Base-by-base conservation (phyloP, 2,113 vertebrate genomes). In the Xiphorhynchus elegans region DNA sequence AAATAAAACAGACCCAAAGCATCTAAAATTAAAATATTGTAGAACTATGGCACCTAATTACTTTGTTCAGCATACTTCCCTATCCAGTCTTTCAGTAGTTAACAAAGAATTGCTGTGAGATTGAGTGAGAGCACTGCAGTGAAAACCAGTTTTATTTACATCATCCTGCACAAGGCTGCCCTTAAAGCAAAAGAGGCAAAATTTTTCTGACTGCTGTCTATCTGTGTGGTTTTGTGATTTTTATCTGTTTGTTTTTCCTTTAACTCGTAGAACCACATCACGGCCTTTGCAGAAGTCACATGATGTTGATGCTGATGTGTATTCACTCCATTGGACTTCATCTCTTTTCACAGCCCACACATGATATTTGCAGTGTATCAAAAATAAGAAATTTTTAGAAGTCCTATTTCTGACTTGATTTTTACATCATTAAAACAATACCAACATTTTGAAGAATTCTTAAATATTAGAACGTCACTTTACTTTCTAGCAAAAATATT, bases 231-330 rank as follows among this genome's bases (percentile, higher is more conserved):
- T 96, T 94, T 84, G 81, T 92, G 76, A 37, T 44, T 93, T 97
- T 96, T 85, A 96, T 89, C 90, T 96, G 26, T 93, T 81, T 97
- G 58, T 95, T 96, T 95, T 69, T 92, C 91, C 95, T 97, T 97
- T 91, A 75, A 95, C 81, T 96, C 47, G 20, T 97, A 99, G 99
- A 99, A 99, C 98, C 99, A 99, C 98, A 98, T 99, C 99, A 98
- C 98, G 60, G 97, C 98, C 98, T 99, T 99, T 97, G 98, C 99
- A 92, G 99, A 99, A 98, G 99, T 99, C 99, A 99, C 99, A 99
- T 99, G 99, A 99, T 99, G 98, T 98, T 97, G 99, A 99, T 21
- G 98, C 98, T 59, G 98, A 98, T 26, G 98, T 98, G 31, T 97
- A 98, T 97, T 98, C 99, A 82, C 98, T 99, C 93, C 99, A 99